A percentile compares a stretch with the other conserved stretches of the same genome.
Evolutionary conservation across 2,888 invertebrate genomes (phyloP).

Genomic region (Cephonodes hylas): DNA sequence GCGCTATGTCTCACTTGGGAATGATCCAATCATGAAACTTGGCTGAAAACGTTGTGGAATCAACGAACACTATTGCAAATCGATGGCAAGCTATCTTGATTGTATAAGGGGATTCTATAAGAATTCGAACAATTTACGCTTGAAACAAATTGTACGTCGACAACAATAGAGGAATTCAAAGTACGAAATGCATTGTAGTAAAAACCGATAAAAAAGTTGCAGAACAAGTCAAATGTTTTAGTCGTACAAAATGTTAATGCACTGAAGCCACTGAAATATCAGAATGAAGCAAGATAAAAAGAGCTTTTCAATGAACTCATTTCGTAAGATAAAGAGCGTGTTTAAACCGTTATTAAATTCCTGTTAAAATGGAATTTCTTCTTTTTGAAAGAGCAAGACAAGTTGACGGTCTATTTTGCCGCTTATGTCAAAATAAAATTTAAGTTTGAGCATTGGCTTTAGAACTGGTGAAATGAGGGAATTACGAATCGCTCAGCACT

Average conservation of each 20-base stretch:
- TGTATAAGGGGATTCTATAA: background rate
- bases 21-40: background rate
- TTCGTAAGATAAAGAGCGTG: too few relatives aligned
- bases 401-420: background rate
- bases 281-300: too few relatives aligned
- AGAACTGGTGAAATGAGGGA: background rate
- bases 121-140: background rate
- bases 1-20: background rate
- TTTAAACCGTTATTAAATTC: too few relatives aligned
- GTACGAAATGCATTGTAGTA: background rate
- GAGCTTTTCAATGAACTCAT: too few relatives aligned
- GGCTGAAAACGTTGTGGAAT: background rate
- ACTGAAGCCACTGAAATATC: too few relatives aligned
- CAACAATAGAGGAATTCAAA: background rate
- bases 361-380: background rate
- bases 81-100: background rate
- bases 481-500: background rate
- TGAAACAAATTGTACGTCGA: background rate
- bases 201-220: background rate
- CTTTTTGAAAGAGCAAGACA: background rate
- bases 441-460: background rate
- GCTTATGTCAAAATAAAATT: background rate
- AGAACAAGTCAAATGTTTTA: too few relatives aligned
- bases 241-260: too few relatives aligned
- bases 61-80: background rate